phyloP scores from a whole-genome alignment of 2,797 vertebrate genomes.

The Prionace glauca region DNA sequence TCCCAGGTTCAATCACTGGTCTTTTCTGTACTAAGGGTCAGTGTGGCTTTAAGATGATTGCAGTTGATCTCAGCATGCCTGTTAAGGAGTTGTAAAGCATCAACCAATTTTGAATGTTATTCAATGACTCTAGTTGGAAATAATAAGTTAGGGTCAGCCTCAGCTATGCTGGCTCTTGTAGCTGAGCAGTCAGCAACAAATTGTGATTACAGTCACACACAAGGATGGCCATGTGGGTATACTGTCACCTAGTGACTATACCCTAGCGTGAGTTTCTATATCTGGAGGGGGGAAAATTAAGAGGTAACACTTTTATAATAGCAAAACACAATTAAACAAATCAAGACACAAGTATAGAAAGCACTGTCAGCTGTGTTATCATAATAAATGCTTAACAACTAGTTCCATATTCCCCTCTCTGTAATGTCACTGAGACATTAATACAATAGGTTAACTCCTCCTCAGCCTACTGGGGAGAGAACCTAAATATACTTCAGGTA shows the following conservation, averaged over 20 bases:
- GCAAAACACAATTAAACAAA: slow-evolving; percentile 1
- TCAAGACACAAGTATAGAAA: background rate
- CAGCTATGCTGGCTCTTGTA: background rate
- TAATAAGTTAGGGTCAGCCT: background rate
- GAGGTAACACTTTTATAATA: background rate
- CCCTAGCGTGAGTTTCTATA: background rate
- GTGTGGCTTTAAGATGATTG: background rate
- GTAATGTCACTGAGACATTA: background rate
- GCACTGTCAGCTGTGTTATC: background rate
- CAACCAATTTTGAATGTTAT: background rate
- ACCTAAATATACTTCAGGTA: background rate
- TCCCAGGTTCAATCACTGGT: background rate
- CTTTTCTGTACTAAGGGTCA: background rate
- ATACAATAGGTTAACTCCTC: background rate
- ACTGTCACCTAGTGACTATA: background rate
- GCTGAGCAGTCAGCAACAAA: background rate
- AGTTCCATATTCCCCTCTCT: background rate
- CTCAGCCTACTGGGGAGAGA: background rate
- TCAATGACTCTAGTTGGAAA: background rate
- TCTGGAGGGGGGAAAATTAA: background rate
- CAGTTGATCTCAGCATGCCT: background rate
- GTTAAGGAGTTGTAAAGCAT: background rate
- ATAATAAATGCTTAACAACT: background rate
- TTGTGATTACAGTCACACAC: background rate
- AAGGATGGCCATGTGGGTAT: background rate